These are phyloP conservation scores for Eueides isabella DNA, from an alignment of 1,140 invertebrate species.

Conservation along the genomic window DNA sequence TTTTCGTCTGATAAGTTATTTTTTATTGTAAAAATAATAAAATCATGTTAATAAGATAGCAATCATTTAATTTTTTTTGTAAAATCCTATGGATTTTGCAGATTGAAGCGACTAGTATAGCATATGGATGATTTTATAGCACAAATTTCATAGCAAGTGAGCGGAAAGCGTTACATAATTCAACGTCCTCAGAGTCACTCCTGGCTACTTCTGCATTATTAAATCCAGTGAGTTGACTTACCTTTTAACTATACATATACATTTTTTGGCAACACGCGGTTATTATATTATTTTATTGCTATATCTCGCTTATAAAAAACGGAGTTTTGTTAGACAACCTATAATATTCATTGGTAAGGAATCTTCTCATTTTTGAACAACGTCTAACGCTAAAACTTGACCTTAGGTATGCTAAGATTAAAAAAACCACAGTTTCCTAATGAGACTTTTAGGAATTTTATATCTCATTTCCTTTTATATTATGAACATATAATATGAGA, in stretches of 20 bases:
- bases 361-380: no score
- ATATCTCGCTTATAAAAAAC: no score
- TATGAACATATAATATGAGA: no score
- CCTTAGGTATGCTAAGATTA: no score
- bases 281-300: slow-evolving; percentile 5
- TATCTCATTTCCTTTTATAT: no score
- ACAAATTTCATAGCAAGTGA: slow-evolving; percentile 42
- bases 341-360: no score
- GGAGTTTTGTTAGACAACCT: no score
- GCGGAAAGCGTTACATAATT: slow-evolving; percentile 55
- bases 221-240: slow-evolving; percentile 50
- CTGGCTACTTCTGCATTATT: slow-evolving; percentile 57
- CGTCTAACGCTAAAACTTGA: no score
- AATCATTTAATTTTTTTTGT: neutral
- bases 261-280: slow-evolving; percentile 17
- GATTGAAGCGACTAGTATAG: neutral
- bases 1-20: no score
- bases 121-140: slow-evolving; percentile 11
- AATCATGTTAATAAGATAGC: neutral
- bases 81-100: neutral
- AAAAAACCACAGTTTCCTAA: no score
- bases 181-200: slow-evolving; percentile 49
- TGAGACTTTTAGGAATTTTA: no score
- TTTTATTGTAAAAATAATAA: neutral
- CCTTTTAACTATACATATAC: slow-evolving; percentile 55